These are phyloP conservation scores for Celastrina argiolus DNA, from an alignment of 2,888 invertebrate genomes.

Conservation along the genomic window DNA sequence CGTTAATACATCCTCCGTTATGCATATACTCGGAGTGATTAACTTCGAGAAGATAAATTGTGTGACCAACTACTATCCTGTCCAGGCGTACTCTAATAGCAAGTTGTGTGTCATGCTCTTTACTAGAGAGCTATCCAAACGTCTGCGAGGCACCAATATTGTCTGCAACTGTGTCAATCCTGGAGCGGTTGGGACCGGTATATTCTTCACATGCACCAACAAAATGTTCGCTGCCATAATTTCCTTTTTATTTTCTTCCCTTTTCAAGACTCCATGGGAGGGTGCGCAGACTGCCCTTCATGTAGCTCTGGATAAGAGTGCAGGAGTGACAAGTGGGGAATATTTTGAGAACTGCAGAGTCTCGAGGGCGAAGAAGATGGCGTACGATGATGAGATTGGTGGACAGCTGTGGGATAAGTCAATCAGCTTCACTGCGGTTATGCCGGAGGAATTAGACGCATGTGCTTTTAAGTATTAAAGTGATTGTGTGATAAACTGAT, in stretches of 20 bases:
- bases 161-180: slow-evolving; percentile 90
- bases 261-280: slow-evolving; percentile 86
- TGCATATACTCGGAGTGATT: slow-evolving; percentile 83
- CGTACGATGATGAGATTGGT: slow-evolving; percentile 81
- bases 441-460: slow-evolving; percentile 80
- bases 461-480: slow-evolving; percentile 41
- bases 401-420: slow-evolving; percentile 89
- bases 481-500: background rate
- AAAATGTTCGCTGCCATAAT: slow-evolving; percentile 74
- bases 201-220: slow-evolving; percentile 81
- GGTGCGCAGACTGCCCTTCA: slow-evolving; percentile 90
- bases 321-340: slow-evolving; percentile 82
- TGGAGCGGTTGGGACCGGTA: slow-evolving; percentile 88
- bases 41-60: slow-evolving; percentile 84
- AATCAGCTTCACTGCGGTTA: slow-evolving; percentile 81
- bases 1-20: slow-evolving; percentile 86
- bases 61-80: slow-evolving; percentile 68
- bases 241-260: slow-evolving; percentile 78
- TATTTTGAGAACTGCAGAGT: slow-evolving; percentile 87
- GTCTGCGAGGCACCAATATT: slow-evolving; percentile 79
- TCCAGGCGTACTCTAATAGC: slow-evolving; percentile 74
- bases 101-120: slow-evolving; percentile 87
- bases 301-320: slow-evolving; percentile 84
- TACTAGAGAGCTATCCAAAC: slow-evolving; percentile 83
- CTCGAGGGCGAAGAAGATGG: slow-evolving; percentile 74